Conservation (phyloP, 1,140 invertebrate genomes). For the Babylonia areolata region DNA sequence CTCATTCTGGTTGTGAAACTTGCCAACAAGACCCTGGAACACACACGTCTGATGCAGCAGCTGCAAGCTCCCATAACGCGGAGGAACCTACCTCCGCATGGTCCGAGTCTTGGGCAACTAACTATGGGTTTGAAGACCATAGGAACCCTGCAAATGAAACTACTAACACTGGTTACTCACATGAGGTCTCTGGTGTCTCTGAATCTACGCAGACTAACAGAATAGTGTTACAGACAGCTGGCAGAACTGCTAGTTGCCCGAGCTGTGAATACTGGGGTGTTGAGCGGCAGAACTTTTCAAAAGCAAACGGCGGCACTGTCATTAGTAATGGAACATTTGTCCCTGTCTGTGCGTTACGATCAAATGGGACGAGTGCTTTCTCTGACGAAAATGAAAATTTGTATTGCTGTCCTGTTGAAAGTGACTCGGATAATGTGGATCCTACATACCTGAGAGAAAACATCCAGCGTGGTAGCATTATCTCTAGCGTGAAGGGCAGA, state of each 20-base stretch:
- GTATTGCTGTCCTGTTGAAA: no score
- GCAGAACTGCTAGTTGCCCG: not conserved
- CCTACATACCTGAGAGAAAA: not conserved
- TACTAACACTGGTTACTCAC: not conserved
- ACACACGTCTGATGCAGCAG: not conserved
- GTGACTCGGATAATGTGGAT: not conserved
- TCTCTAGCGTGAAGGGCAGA: not conserved
- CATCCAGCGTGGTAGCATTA: not conserved
- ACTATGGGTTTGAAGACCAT: no score
- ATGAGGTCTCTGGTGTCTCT: not conserved
- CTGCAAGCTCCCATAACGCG: not conserved
- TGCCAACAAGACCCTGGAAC: not conserved
- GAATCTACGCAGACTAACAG: not conserved
- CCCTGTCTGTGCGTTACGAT: not conserved
- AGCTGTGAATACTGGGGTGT: not conserved
- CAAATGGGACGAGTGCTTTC: not conserved
- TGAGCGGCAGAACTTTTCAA: not conserved
- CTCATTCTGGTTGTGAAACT: conserved; percentile 18
- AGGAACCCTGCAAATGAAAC: not conserved
- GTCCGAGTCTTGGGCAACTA: not conserved
- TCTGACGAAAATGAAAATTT: no score
- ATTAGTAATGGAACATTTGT: not conserved
- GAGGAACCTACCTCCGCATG: not conserved
- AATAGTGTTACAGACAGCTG: not conserved
- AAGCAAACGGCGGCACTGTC: not conserved